Percentiles rank a stretch among this genome's conserved stretches.
Conservation (phyloP, 2,888 invertebrate species). For the Leucophenga maculata region DNA sequence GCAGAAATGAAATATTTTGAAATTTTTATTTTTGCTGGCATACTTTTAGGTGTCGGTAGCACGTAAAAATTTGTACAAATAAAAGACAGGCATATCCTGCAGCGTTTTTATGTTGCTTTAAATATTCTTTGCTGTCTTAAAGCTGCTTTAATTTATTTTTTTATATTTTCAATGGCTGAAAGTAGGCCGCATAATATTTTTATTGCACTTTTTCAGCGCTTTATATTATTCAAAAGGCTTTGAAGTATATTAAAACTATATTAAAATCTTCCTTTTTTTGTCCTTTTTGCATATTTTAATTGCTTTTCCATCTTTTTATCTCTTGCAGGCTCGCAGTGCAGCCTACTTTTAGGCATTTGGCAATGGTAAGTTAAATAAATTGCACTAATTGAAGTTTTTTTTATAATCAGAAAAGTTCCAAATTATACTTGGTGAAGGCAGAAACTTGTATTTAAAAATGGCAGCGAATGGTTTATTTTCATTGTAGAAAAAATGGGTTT, state of each 20-base stretch:
- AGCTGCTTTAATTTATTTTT: background rate
- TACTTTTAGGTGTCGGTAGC: too few relatives aligned
- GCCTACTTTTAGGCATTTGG: slow-evolving; percentile 27
- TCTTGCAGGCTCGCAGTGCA: slow-evolving; percentile 32
- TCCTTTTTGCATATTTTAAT: slow-evolving; percentile 24
- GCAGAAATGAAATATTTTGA: too few relatives aligned
- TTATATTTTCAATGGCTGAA: background rate
- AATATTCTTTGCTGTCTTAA: background rate
- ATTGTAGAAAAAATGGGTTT: too few relatives aligned
- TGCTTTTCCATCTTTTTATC: slow-evolving; percentile 31
- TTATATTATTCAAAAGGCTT: slow-evolving; percentile 20
- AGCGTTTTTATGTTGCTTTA: too few relatives aligned
- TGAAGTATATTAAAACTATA: slow-evolving; percentile 31
- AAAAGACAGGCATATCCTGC: too few relatives aligned
- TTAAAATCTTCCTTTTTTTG: slow-evolving; percentile 36
- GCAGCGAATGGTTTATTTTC: too few relatives aligned
- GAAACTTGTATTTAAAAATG: too few relatives aligned
- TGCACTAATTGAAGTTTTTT: slow-evolving; percentile 6
- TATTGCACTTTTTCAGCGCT: background rate
- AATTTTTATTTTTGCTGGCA: too few relatives aligned
- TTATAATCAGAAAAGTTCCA: too few relatives aligned
- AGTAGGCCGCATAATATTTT: slow-evolving; percentile 3
- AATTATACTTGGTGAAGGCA: too few relatives aligned
- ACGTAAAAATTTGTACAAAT: too few relatives aligned
- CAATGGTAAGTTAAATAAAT: slow-evolving; percentile 40